Evolutionary conservation across 1,140 invertebrate genomes (phyloP).

Genomic region (Drosophila azteca): DNA sequence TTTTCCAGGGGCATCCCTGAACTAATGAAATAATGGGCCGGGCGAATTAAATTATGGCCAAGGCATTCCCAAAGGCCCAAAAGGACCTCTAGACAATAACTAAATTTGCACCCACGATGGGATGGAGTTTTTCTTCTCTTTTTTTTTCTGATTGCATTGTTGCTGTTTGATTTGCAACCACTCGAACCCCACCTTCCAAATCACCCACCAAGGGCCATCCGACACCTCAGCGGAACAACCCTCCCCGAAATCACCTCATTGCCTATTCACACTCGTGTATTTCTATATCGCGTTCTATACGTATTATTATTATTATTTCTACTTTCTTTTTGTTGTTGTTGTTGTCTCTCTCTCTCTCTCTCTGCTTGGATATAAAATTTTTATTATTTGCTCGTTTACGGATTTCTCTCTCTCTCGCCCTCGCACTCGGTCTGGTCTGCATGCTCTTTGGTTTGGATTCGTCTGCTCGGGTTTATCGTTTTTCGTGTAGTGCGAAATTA

Average conservation of each 20-base stretch:
- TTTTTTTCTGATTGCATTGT: constrained; percentile 79
- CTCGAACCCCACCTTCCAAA: constrained; percentile 8
- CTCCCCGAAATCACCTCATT: constrained; percentile 51
- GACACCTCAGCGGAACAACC: constrained; percentile 43
- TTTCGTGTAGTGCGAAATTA: constrained; percentile 71
- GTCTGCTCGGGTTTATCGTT: constrained; percentile 54
- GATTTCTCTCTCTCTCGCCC: constrained; percentile 36
- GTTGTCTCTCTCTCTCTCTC: not conserved
- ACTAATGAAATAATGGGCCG: constrained; percentile 79
- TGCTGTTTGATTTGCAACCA: constrained; percentile 71
- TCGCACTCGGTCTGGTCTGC: constrained; percentile 20
- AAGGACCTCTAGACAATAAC: constrained; percentile 68
- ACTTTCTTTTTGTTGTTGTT: constrained; percentile 17
- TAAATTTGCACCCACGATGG: constrained; percentile 75
- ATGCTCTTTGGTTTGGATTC: not conserved
- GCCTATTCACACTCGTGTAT: constrained; percentile 81
- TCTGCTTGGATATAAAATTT: constrained; percentile 52
- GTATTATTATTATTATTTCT: constrained; percentile 49
- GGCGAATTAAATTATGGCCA: constrained; percentile 74
- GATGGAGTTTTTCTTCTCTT: constrained; percentile 3
- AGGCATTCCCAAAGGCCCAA: constrained; percentile 59
- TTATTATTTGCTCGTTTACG: constrained; percentile 79
- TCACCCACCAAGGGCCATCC: constrained; percentile 26
- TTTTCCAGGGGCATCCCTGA: constrained; percentile 38
- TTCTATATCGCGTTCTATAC: constrained; percentile 33